A percentile compares a stretch with the other conserved stretches of the same genome.
Conservation (phyloP, 2,888 invertebrate genomes). For the Hemaris fuciformis region DNA sequence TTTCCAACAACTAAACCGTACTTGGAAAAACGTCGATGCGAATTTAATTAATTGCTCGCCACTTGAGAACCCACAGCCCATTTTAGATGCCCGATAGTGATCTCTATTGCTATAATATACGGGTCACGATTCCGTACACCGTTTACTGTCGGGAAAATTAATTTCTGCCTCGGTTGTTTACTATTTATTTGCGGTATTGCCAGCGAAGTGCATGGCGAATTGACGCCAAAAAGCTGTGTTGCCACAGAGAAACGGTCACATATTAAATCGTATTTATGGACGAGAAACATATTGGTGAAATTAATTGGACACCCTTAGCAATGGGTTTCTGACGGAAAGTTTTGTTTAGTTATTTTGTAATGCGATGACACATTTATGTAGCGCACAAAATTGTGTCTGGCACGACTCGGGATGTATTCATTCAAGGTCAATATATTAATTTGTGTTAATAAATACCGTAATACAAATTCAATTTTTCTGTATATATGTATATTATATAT, state of each 20-base stretch:
- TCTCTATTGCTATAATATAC: constrained; percentile 36
- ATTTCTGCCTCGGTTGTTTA: constrained; percentile 41
- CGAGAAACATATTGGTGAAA: background rate
- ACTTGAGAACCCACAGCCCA: constrained; percentile 18
- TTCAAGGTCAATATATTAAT: background rate
- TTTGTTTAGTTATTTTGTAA: background rate
- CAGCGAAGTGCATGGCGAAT: constrained; percentile 4
- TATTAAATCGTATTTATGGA: background rate
- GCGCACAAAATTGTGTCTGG: background rate
- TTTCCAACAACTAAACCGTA: constrained; percentile 42
- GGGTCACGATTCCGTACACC: constrained; percentile 23
- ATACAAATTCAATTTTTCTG: background rate
- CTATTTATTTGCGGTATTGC: constrained; percentile 17
- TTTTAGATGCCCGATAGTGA: constrained; percentile 26
- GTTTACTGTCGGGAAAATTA: constrained; percentile 34
- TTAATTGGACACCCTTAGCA: background rate
- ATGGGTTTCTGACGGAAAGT: constrained; percentile 1
- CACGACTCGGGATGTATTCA: background rate
- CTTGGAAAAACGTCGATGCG: constrained; percentile 58
- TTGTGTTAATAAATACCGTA: background rate
- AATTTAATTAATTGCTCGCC: constrained; percentile 62
- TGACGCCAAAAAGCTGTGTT: constrained; percentile 16
- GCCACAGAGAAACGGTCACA: background rate
- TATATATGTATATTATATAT: too few relatives aligned
- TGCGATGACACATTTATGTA: background rate